Conservation (phyloP, 2,888 invertebrate genomes). For the Drosophila conformis region DNA sequence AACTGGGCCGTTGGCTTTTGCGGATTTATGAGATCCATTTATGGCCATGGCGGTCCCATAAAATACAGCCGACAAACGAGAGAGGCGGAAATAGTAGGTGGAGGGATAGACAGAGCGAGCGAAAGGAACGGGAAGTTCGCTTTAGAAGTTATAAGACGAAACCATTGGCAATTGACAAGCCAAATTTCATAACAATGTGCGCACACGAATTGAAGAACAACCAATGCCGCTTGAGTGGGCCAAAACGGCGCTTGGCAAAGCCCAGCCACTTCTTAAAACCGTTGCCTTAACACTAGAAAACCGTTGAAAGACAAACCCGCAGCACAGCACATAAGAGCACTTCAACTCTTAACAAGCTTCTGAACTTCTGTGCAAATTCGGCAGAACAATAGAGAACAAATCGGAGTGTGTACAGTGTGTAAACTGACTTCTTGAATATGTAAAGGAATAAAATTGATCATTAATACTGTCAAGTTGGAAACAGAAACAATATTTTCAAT, state of each 20-base stretch:
- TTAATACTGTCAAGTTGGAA: background rate
- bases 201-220: slow-evolving; percentile 37
- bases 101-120: background rate
- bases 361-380: background rate
- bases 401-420: background rate
- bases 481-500: background rate
- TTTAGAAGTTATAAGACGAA: slow-evolving; percentile 11
- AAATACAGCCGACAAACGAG: slow-evolving; percentile 18
- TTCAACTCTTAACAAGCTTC: slow-evolving; percentile 14
- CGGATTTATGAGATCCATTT: slow-evolving; percentile 62
- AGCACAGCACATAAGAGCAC: slow-evolving; percentile 5
- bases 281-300: slow-evolving; percentile 31
- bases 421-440: slow-evolving; percentile 2
- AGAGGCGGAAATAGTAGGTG: background rate
- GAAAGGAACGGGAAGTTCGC: background rate
- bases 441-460: background rate
- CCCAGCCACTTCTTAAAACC: slow-evolving; percentile 19
- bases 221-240: slow-evolving; percentile 29
- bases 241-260: slow-evolving; percentile 25
- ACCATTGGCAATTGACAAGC: slow-evolving; percentile 58
- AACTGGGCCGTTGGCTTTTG: slow-evolving; percentile 51
- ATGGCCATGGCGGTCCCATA: slow-evolving; percentile 44
- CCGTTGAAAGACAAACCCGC: slow-evolving; percentile 4
- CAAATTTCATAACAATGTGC: slow-evolving; percentile 53
- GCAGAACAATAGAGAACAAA: slow-evolving; percentile 7